A percentile compares a stretch with the other conserved stretches of the same genome.
These are phyloP conservation scores for Cosmopolites sordidus DNA, from an alignment of 2,888 invertebrate species.

Conservation along the genomic window DNA sequence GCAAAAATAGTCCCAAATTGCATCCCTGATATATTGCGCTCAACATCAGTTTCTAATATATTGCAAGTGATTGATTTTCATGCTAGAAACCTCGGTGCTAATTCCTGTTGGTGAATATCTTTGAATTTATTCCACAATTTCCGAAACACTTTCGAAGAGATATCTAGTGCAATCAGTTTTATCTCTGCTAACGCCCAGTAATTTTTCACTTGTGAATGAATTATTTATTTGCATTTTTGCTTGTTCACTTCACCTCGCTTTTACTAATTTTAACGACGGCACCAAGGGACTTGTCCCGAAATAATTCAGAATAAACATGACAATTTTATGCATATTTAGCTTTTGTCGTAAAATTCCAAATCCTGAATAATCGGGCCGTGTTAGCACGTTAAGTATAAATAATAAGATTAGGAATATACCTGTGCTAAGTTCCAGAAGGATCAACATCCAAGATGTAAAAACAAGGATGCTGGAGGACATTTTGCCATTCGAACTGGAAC, in stretches of 20 bases:
- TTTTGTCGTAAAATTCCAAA: conserved; percentile 19
- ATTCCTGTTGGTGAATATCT: conserved; percentile 17
- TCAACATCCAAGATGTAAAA: conserved; percentile 33
- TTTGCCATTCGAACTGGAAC: conserved; percentile 9
- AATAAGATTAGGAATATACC: conserved; percentile 28
- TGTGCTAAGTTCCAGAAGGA: conserved; percentile 33
- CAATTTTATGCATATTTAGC: conserved; percentile 21
- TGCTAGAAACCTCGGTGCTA: conserved; percentile 19
- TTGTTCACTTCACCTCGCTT: not conserved
- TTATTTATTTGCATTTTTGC: no score
- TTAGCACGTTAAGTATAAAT: conserved; percentile 22
- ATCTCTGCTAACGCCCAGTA: no score
- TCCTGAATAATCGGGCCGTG: conserved; percentile 22
- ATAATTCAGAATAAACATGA: conserved; percentile 18
- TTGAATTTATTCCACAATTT: conserved; percentile 17
- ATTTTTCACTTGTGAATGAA: no score
- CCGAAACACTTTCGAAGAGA: conserved; percentile 12
- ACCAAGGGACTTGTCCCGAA: not conserved
- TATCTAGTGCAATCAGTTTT: not conserved
- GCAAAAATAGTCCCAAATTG: conserved; percentile 19
- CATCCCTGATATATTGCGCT: conserved; percentile 20
- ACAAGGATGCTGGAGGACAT: conserved; percentile 28
- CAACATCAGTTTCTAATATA: conserved; percentile 19
- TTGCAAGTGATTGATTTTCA: conserved; percentile 21
- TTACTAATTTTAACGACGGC: no score